phyloP scores from a whole-genome alignment of 2,888 invertebrate species.

The Salpingus planirostris region DNA sequence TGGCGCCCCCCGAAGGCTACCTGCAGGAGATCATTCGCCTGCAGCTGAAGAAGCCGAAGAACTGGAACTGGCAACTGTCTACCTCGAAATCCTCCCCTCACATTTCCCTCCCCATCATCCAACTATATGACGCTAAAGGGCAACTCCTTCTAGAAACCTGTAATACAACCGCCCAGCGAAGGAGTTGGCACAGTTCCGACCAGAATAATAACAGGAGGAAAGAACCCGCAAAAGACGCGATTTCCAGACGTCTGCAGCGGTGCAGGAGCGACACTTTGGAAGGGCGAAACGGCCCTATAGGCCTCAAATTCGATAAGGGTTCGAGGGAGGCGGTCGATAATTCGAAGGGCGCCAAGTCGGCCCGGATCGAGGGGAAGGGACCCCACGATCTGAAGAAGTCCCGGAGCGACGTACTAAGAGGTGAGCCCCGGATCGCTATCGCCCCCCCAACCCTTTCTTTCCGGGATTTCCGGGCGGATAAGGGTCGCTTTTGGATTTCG shows the following conservation, averaged over 20 bases:
- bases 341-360: slow-evolving; percentile 5
- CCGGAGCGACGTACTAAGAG: slow-evolving; percentile 18
- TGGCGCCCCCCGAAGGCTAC: slow-evolving; percentile 12
- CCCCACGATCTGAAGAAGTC: slow-evolving; percentile 23
- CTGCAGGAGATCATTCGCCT: slow-evolving; percentile 48
- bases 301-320: slow-evolving; percentile 8
- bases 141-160: slow-evolving; percentile 53
- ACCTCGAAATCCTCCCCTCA: slow-evolving; percentile 55
- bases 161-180: slow-evolving; percentile 46
- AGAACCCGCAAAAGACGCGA: slow-evolving; percentile 9
- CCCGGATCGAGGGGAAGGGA: no score
- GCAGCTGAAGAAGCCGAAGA: slow-evolving; percentile 52
- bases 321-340: slow-evolving; percentile 8
- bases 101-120: slow-evolving; percentile 51
- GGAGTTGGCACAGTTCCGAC: slow-evolving; percentile 32
- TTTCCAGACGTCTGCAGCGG: slow-evolving; percentile 16
- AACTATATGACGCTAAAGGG: slow-evolving; percentile 55
- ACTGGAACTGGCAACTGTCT: slow-evolving; percentile 56
- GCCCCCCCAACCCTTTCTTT: no score
- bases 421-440: no score
- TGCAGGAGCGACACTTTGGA: slow-evolving; percentile 22
- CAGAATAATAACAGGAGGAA: slow-evolving; percentile 13
- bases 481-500: no score
- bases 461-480: no score
- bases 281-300: slow-evolving; percentile 6